Evolutionary conservation across 1,140 invertebrate genomes (phyloP).

Genomic region (Apis cerana): DNA sequence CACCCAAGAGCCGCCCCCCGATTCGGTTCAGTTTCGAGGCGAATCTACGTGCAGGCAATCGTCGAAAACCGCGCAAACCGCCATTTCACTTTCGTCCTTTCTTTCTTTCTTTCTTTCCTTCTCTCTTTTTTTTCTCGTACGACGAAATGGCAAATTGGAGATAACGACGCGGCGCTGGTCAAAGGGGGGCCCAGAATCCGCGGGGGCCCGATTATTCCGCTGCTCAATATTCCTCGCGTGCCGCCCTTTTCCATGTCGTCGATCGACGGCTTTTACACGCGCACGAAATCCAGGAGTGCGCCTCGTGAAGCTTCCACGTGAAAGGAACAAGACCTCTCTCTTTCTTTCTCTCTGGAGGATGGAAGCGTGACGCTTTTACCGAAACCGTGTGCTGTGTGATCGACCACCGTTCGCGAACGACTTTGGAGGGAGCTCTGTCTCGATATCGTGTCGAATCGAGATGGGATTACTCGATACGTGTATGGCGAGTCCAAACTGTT

Average conservation of each 20-base stretch:
- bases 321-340: constrained; percentile 32
- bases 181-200: constrained; percentile 53
- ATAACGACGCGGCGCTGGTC: constrained; percentile 53
- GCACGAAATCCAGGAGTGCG: constrained; percentile 53
- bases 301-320: constrained; percentile 33
- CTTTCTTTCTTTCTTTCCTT: neutral
- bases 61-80: neutral
- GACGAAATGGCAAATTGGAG: neutral
- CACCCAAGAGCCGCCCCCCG: too few relatives aligned
- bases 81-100: neutral
- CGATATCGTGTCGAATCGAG: too few relatives aligned
- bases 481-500: neutral
- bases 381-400: constrained; percentile 10
- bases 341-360: neutral
- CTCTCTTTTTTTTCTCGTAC: too few relatives aligned
- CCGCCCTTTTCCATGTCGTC: constrained; percentile 37
- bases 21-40: too few relatives aligned
- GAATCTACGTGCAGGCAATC: too few relatives aligned
- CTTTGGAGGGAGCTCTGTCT: too few relatives aligned
- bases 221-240: constrained; percentile 56
- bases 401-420: too few relatives aligned
- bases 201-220: constrained; percentile 48
- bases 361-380: constrained; percentile 53
- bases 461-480: too few relatives aligned
- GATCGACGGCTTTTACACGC: constrained; percentile 42